A percentile compares a stretch with the other conserved stretches of the same genome.
Conservation (phyloP, 2,797 vertebrate species). For the Fringilla coelebs region DNA sequence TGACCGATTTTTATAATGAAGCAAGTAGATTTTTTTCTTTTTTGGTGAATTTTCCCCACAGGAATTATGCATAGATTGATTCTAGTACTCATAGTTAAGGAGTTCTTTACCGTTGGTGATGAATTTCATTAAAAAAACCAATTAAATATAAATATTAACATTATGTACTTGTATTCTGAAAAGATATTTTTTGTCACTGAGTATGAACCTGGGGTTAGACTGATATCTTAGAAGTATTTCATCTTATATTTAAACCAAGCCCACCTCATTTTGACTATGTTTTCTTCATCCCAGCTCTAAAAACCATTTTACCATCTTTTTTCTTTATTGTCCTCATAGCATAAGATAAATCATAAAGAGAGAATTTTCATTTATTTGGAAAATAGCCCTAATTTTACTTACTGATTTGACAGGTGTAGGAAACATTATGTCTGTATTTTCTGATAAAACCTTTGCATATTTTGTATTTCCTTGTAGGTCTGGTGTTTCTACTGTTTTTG, state of each 20-base stretch:
- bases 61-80: not conserved
- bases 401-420: not conserved
- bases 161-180: not conserved
- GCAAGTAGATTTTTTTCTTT: not conserved
- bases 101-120: not conserved
- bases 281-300: not conserved
- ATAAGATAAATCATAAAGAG: not conserved
- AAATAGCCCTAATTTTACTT: conserved; percentile 5
- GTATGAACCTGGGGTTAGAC: not conserved
- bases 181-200: not conserved
- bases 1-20: not conserved
- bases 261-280: not conserved
- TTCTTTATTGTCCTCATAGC: not conserved
- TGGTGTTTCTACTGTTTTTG: not conserved
- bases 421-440: not conserved
- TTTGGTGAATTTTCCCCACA: not conserved
- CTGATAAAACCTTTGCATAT: not conserved
- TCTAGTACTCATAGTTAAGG: not conserved
- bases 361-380: conserved; percentile 1
- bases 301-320: not conserved
- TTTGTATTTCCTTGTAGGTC: not conserved
- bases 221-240: not conserved
- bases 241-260: not conserved
- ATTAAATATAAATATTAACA: not conserved
- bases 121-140: accelerated